Conservation (phyloP, 2,113 vertebrate genomes). For the Rhea americana region DNA sequence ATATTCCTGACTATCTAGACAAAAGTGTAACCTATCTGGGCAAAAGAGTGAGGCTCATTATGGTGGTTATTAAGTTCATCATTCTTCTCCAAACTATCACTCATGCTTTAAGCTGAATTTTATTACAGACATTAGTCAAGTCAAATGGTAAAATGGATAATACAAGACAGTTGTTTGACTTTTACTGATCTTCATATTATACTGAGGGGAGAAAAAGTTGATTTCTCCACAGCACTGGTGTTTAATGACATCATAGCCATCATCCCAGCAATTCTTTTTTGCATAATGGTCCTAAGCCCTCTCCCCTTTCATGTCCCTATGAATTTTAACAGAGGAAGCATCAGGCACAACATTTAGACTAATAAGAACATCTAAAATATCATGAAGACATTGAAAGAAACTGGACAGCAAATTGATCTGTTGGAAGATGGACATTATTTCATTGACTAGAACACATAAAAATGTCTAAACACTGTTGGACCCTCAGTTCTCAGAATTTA, state of each 20-base stretch:
- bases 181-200: not conserved
- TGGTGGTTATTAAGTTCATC: not conserved
- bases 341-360: not conserved
- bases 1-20: not conserved
- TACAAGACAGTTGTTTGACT: not conserved
- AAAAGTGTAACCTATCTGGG: not conserved
- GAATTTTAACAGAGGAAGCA: not conserved
- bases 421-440: not conserved
- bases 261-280: not conserved
- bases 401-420: not conserved
- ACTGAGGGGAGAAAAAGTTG: not conserved
- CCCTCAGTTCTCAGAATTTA: not conserved
- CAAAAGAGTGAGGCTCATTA: not conserved
- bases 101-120: constrained; percentile 38
- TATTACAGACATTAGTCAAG: constrained; percentile 14
- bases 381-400: not conserved
- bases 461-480: fast-evolving
- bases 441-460: not conserved
- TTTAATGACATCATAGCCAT: not conserved
- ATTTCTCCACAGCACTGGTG: not conserved
- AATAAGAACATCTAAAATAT: not conserved
- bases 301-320: not conserved
- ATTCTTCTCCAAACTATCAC: constrained; percentile 18
- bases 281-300: not conserved
- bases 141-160: constrained; percentile 36